phyloP scores from a whole-genome alignment of 2,888 invertebrate species.

The Nomada ruficornis region DNA sequence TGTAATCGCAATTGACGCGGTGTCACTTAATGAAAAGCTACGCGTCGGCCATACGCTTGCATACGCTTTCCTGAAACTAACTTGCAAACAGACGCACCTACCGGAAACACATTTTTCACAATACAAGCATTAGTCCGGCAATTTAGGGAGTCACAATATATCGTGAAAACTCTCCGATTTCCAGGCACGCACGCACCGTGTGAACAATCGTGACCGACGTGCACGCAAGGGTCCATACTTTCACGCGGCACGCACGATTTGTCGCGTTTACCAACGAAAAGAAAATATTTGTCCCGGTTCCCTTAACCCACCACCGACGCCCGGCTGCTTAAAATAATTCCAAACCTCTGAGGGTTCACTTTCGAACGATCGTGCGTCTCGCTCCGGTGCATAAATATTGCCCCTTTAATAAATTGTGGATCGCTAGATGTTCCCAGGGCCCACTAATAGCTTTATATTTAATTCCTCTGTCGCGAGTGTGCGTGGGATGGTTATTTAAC shows the following conservation, averaged over 20 bases:
- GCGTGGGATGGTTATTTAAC: neutral
- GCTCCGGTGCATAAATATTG: conserved; percentile 2
- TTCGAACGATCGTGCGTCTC: neutral
- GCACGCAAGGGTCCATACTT: conserved; percentile 25
- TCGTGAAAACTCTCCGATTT: conserved; percentile 43
- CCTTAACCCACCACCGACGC: conserved; percentile 10
- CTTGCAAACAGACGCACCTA: conserved; percentile 5
- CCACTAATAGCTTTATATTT: too few species aligned
- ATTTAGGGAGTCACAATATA: conserved; percentile 53
- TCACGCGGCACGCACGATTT: conserved; percentile 38
- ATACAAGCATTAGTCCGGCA: conserved; percentile 36
- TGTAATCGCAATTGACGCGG: neutral
- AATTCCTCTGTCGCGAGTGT: too few species aligned
- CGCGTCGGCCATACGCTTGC: neutral
- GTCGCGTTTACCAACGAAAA: conserved; percentile 38
- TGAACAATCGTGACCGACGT: conserved; percentile 9
- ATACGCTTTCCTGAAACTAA: conserved; percentile 22
- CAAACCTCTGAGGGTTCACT: neutral
- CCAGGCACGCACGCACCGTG: conserved; percentile 33
- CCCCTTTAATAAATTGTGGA: conserved; percentile 10
- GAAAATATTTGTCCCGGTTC: conserved; percentile 42
- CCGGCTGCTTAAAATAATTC: conserved; percentile 27
- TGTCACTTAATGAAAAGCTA: conserved; percentile 1
- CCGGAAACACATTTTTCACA: conserved; percentile 32
- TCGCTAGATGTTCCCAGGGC: neutral